A percentile compares a stretch with the other conserved stretches of the same genome.
These are phyloP conservation scores for Peromyscus melanophrys DNA, from an alignment of 2,797 vertebrate species.

Conservation along the genomic window DNA sequence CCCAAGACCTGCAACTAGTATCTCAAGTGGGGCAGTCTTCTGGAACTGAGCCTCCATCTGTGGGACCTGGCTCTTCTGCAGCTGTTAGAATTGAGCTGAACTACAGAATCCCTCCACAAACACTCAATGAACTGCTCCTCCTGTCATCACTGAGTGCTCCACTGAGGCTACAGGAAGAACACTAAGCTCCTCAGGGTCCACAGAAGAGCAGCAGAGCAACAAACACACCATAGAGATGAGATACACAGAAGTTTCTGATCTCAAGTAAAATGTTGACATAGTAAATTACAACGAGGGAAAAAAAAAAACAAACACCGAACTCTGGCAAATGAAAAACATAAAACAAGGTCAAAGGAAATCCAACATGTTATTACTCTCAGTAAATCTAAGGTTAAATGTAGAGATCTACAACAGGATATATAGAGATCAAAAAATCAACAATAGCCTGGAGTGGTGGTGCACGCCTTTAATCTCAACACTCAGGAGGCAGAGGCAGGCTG, in stretches of 20 bases:
- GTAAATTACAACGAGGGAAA: constrained; percentile 11
- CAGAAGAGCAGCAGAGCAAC: not conserved
- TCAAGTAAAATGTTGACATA: not conserved
- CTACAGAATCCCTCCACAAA: not conserved
- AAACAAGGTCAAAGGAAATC: constrained; percentile 23
- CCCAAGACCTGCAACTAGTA: not conserved
- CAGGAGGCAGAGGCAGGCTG: not conserved
- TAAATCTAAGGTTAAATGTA: constrained; percentile 5
- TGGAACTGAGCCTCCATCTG: not conserved
- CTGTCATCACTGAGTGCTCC: not conserved
- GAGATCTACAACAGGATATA: not conserved
- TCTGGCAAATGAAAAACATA: constrained; percentile 41
- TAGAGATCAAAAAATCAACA: not conserved
- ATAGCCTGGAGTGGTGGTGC: not conserved
- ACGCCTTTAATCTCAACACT: not conserved
- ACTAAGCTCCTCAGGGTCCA: not conserved
- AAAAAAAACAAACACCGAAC: not conserved
- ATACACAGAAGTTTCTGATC: not conserved
- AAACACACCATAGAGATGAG: not conserved
- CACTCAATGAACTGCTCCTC: not conserved
- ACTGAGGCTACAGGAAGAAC: not conserved
- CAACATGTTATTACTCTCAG: constrained; percentile 25
- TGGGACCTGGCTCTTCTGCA: not conserved
- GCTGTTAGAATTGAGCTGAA: not conserved
- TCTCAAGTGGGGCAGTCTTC: not conserved